These are phyloP conservation scores for Eulemur mongoz DNA, from an alignment of 2,797 vertebrate genomes.

Conservation along the genomic window DNA sequence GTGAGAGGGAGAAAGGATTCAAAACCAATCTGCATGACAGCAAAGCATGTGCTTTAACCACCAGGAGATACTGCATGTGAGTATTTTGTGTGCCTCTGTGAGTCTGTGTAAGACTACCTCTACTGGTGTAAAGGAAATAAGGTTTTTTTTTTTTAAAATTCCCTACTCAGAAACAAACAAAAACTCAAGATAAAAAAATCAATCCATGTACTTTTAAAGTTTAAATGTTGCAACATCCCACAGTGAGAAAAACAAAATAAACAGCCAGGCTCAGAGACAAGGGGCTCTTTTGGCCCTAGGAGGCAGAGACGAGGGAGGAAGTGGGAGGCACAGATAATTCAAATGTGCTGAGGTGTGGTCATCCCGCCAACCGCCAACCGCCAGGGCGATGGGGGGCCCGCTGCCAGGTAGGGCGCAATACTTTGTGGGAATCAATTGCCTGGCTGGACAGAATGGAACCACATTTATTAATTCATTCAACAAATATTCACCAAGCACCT, in stretches of 20 bases:
- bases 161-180: constrained; percentile 39
- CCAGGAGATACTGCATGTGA: neutral
- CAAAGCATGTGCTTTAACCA: neutral
- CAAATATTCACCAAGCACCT: neutral
- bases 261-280: neutral
- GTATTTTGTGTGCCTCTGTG: neutral
- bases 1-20: neutral
- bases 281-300: neutral
- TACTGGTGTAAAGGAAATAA: constrained; percentile 3
- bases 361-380: neutral
- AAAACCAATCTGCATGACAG: neutral
- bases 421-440: neutral
- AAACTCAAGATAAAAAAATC: constrained; percentile 57
- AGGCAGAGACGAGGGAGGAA: neutral
- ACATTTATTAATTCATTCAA: neutral
- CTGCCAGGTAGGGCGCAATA: neutral
- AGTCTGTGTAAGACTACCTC: neutral
- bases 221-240: constrained; percentile 16
- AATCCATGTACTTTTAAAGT: constrained; percentile 45
- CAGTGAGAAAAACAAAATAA: neutral
- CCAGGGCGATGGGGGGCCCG: neutral
- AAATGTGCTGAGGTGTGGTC: neutral
- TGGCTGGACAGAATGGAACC: neutral
- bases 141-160: neutral
- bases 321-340: neutral